These are phyloP conservation scores for Tiliqua scincoides DNA, from an alignment of 2,113 vertebrate genomes.

Conservation along the genomic window DNA sequence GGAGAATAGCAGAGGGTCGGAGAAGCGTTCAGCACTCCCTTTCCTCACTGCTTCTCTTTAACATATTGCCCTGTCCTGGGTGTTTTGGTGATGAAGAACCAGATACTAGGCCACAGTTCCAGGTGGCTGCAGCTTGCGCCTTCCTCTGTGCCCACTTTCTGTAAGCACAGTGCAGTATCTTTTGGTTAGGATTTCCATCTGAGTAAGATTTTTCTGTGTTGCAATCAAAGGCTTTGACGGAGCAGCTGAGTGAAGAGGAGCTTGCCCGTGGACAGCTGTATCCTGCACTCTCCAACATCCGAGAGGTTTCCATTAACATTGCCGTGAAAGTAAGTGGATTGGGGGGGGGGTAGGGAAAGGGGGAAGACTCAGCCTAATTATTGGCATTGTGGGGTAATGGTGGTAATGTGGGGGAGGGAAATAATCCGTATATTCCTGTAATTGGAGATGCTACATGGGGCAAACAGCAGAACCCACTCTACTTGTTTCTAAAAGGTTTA, in stretches of 20 bases:
- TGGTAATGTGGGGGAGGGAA: background rate
- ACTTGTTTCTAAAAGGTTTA: background rate
- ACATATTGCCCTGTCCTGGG: background rate
- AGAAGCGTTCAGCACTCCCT: no score
- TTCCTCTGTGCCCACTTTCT: background rate
- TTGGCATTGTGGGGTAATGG: no score
- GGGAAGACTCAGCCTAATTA: no score
- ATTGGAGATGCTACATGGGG: background rate
- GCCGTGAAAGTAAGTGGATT: slow-evolving; percentile 85
- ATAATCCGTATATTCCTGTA: background rate
- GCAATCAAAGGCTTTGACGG: slow-evolving; percentile 83
- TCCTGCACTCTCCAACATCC: slow-evolving; percentile 91
- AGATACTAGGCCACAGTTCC: no score
- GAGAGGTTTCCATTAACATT: slow-evolving; percentile 94
- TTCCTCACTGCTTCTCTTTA: background rate
- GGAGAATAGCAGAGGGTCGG: no score
- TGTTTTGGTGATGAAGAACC: background rate
- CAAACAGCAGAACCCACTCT: background rate
- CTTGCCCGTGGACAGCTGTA: slow-evolving; percentile 90
- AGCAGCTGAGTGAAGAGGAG: slow-evolving; percentile 88
- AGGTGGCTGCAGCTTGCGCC: background rate
- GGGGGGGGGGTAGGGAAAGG: background rate
- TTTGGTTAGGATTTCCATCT: background rate
- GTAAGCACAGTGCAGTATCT: background rate
- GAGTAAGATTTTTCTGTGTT: background rate